Base-by-base conservation (phyloP, 2,113 vertebrate genomes). In the Tragelaphus imberbis region DNA sequence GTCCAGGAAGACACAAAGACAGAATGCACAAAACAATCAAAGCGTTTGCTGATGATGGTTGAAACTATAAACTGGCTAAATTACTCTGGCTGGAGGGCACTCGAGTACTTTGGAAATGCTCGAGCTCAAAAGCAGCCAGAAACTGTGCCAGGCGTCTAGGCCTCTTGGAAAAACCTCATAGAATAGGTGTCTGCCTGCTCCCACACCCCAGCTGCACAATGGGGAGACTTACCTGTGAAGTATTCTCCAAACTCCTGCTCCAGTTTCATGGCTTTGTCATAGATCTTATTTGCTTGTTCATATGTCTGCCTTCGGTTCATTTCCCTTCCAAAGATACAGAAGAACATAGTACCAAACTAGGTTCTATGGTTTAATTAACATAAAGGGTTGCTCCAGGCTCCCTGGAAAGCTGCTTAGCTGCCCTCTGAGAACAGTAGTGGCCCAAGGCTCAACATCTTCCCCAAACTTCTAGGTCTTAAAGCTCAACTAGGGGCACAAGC, bases 191-290 rank as follows among this genome's bases (percentile, higher is more conserved):
- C 75, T 58, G 68, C 49, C 59, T 88, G 27, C 12, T 55, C 65
- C 77, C 86, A 27, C 0, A 3, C 91, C n/a, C 10, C 0, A 3
- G 21, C 79, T 3, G 6, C 21, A 27, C 6, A 49, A 21, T 65
- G 28, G 65, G 61, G 88, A 85, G 61, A 88, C 98, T 98, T 98
- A 99, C 99, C 99, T 99, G 99, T 99, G 98, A 99, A 99, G 98
- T 99, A 99, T 97, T 99, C 99, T 98, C 99, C 99, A 97, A 99
- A 99, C 98, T 99, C 99, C 97, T 99, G 99, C 98, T 99, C 99
- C 79, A 99, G 99, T 98, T 99, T 99, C 98, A 99, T 99, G 96
- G 99, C 99, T 99, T 99, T 99, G 98, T 99, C 99, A 98, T 99
- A 99, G 96, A 99, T 99, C 99, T 99, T 99, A 98, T 99, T 99